These are phyloP conservation scores for Synanthedon tipuliformis DNA, from an alignment of 2,888 invertebrate genomes.

Conservation along the genomic window DNA sequence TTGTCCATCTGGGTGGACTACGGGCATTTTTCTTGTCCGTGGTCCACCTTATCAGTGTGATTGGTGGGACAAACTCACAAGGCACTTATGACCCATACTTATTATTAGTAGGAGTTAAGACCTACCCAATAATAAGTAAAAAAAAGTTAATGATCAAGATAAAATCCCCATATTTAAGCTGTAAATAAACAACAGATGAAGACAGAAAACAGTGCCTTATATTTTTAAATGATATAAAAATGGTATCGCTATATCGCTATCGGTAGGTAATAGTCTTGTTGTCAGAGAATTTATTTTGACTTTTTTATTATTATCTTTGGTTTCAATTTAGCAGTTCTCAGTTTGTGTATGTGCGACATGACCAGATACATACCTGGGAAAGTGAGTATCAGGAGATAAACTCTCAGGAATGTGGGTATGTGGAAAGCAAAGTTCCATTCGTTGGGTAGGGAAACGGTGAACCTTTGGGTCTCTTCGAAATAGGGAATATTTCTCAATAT, in stretches of 20 bases:
- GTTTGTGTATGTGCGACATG: conserved; percentile 87
- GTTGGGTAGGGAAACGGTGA: conserved; percentile 84
- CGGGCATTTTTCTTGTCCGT: too few species aligned
- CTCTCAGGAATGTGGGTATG: conserved; percentile 81
- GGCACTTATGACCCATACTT: too few species aligned
- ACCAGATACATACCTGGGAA: conserved; percentile 82
- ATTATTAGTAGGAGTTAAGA: too few species aligned
- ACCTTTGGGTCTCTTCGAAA: conserved; percentile 85
- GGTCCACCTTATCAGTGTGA: too few species aligned
- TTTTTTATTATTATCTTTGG: conserved; percentile 56
- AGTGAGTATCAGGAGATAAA: conserved; percentile 81
- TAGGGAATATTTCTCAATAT: conserved; percentile 87
- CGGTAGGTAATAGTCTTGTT: background rate
- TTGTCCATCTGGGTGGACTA: too few species aligned
- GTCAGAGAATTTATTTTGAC: conserved; percentile 24
- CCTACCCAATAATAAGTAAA: too few species aligned
- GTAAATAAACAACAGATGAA: background rate
- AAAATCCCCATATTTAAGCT: too few species aligned
- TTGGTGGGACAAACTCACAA: too few species aligned
- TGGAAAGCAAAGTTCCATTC: conserved; percentile 87
- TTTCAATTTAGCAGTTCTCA: conserved; percentile 76
- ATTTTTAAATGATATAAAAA: background rate
- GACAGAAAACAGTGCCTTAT: background rate
- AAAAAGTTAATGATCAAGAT: too few species aligned
- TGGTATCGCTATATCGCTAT: background rate